phyloP scores from a whole-genome alignment of 2,113 vertebrate genomes.

The Scartelaos histophorus region DNA sequence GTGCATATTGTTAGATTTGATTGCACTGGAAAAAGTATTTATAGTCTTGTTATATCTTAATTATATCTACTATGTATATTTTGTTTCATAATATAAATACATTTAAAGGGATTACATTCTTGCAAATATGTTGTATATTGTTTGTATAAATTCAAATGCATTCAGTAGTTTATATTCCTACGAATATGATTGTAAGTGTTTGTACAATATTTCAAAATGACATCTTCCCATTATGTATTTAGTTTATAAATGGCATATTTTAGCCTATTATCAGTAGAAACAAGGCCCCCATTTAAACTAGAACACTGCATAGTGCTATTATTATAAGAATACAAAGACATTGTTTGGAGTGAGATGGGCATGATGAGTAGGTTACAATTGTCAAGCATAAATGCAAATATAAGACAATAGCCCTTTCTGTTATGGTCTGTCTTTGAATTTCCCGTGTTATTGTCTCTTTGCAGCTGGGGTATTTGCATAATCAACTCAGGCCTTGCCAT shows the following conservation, averaged over 20 bases:
- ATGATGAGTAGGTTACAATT: constrained; percentile 71
- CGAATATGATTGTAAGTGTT: constrained; percentile 18
- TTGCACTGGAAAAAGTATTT: constrained; percentile 26
- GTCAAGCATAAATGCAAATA: constrained; percentile 72
- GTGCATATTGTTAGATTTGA: constrained; percentile 14
- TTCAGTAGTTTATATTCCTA: background rate
- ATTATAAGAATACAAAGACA: constrained; percentile 59
- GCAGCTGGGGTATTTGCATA: constrained; percentile 75
- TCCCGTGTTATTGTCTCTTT: constrained; percentile 67
- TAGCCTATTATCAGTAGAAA: constrained; percentile 19
- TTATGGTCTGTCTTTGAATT: constrained; percentile 71
- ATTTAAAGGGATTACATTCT: constrained; percentile 10
- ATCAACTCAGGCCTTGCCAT: constrained; percentile 64
- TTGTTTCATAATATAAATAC: background rate
- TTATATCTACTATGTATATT: constrained; percentile 25
- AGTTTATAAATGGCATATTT: constrained; percentile 30
- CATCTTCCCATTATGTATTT: constrained; percentile 34
- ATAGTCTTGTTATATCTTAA: constrained; percentile 3
- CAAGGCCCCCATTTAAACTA: constrained; percentile 42
- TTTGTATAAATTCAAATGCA: constrained; percentile 13
- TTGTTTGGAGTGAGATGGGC: constrained; percentile 62
- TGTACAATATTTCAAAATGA: background rate
- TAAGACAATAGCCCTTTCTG: constrained; percentile 58
- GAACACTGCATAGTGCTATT: constrained; percentile 63
- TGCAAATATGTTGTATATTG: constrained; percentile 12